Evolutionary conservation across 2,797 vertebrate species (phyloP).

Genomic region (Liasis olivaceus): DNA sequence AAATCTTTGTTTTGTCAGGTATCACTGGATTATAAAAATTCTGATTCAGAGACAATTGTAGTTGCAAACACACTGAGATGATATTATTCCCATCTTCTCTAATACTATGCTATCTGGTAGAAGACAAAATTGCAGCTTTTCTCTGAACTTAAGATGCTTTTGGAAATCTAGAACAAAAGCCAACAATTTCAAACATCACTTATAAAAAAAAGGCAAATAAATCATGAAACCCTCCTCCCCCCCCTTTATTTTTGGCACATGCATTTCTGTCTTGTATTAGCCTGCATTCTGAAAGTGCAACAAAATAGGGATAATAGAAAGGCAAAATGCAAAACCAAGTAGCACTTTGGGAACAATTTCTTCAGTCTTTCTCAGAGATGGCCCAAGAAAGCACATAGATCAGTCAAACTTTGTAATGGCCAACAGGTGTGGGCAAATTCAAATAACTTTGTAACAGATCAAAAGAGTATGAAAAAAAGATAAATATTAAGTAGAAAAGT

Average conservation of each 20-base stretch:
- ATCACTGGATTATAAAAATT: neutral
- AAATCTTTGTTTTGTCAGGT: neutral
- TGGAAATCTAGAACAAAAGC: accelerated
- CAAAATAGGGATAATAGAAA: neutral
- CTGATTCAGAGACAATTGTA: neutral
- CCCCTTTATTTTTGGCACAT: neutral
- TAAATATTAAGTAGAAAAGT: neutral
- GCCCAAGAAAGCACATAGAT: neutral
- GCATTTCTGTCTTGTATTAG: accelerated
- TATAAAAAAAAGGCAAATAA: neutral
- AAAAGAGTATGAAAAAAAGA: constrained; percentile 8
- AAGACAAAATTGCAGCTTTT: neutral
- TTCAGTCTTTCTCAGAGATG: neutral
- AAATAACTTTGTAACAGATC: neutral
- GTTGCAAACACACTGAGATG: neutral
- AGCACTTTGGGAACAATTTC: neutral
- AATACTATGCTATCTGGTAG: accelerated
- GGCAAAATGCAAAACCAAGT: neutral
- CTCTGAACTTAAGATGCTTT: accelerated
- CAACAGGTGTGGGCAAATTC: neutral
- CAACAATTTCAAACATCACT: neutral
- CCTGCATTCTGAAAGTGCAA: neutral
- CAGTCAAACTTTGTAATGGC: neutral
- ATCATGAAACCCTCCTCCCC: neutral
- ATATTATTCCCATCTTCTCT: neutral